Evolutionary conservation across 53 echinoderm and acorn worm species (phyloP).

Genomic region (Antedon mediterranea): DNA sequence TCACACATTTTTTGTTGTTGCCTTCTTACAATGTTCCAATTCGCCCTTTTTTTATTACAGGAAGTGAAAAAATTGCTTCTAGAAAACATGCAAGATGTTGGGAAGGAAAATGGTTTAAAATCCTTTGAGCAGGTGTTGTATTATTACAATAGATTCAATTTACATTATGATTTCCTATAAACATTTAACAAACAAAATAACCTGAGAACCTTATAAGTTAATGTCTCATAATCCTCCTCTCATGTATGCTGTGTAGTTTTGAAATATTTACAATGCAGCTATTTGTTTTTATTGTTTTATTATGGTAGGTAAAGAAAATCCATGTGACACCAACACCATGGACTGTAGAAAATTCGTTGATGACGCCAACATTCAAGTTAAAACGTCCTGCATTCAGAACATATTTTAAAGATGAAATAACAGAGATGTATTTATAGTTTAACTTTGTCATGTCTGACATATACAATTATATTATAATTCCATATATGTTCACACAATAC

Average conservation of each 20-base stretch:
- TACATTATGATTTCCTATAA: too few relatives aligned
- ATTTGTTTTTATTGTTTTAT: too few relatives aligned
- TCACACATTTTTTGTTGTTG: too few relatives aligned
- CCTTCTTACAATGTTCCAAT: too few relatives aligned
- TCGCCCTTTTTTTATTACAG: constrained; percentile 15
- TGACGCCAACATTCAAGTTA: constrained; percentile 48
- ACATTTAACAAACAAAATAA: too few relatives aligned
- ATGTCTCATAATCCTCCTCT: too few relatives aligned
- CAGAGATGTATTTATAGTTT: constrained; percentile 16
- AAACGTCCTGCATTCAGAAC: constrained; percentile 45
- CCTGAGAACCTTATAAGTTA: too few relatives aligned
- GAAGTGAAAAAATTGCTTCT: constrained; percentile 55
- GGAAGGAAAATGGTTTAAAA: constrained; percentile 55
- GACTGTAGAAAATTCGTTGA: constrained; percentile 34
- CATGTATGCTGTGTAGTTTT: too few relatives aligned
- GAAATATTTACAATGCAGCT: too few relatives aligned
- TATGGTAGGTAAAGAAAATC: constrained; percentile 36
- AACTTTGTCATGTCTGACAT: too few relatives aligned
- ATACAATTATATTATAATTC: too few relatives aligned
- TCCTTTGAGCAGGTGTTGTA: constrained; percentile 94
- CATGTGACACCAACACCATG: constrained; percentile 21
- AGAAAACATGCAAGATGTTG: constrained; percentile 33
- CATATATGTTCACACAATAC: too few relatives aligned
- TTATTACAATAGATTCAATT: not conserved
- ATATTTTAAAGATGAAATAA: constrained; percentile 28